Percentiles rank a stretch among this genome's conserved stretches.
phyloP scores from a whole-genome alignment of 1,140 invertebrate genomes.

The Agrilus planipennis region DNA sequence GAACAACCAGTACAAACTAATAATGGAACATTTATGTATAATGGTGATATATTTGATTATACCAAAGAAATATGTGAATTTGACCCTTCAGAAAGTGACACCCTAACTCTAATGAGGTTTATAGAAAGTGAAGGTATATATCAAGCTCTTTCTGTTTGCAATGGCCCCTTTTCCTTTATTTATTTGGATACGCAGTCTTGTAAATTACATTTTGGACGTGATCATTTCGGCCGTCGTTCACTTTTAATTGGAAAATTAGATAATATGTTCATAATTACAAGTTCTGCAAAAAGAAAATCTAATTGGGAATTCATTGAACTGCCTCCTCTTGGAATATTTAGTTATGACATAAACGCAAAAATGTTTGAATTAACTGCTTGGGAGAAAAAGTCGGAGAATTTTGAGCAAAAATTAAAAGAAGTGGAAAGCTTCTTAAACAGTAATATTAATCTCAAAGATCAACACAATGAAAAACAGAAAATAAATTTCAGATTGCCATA shows the following conservation, averaged over 20 bases:
- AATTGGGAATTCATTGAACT: slow-evolving; percentile 50
- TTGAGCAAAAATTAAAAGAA: slow-evolving; percentile 27
- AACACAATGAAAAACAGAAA: slow-evolving; percentile 3
- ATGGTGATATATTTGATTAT: slow-evolving; percentile 67
- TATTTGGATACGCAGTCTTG: slow-evolving; percentile 54
- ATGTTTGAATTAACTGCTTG: slow-evolving; percentile 36
- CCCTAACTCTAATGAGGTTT: slow-evolving; percentile 29
- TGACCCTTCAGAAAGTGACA: slow-evolving; percentile 32
- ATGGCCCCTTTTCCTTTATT: slow-evolving; percentile 77
- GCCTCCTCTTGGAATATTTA: slow-evolving; percentile 59
- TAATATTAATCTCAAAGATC: slow-evolving; percentile 21
- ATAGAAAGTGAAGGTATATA: slow-evolving; percentile 34
- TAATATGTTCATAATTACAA: slow-evolving; percentile 41
- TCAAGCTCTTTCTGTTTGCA: slow-evolving; percentile 40
- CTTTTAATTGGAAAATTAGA: slow-evolving; percentile 51
- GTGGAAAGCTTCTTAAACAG: slow-evolving; percentile 31
- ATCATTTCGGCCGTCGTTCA: slow-evolving; percentile 74
- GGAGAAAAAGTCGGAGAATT: slow-evolving; percentile 29
- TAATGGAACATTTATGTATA: slow-evolving; percentile 59
- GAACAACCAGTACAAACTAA: slow-evolving; percentile 46
- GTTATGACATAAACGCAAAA: slow-evolving; percentile 40
- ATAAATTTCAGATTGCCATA: too few relatives aligned
- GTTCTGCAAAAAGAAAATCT: slow-evolving; percentile 44
- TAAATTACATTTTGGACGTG: slow-evolving; percentile 71
- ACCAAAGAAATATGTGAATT: slow-evolving; percentile 12